A percentile compares a stretch with the other conserved stretches of the same genome.
phyloP scores from a whole-genome alignment of 2,797 vertebrate species.

The Jordanella pulchra region DNA sequence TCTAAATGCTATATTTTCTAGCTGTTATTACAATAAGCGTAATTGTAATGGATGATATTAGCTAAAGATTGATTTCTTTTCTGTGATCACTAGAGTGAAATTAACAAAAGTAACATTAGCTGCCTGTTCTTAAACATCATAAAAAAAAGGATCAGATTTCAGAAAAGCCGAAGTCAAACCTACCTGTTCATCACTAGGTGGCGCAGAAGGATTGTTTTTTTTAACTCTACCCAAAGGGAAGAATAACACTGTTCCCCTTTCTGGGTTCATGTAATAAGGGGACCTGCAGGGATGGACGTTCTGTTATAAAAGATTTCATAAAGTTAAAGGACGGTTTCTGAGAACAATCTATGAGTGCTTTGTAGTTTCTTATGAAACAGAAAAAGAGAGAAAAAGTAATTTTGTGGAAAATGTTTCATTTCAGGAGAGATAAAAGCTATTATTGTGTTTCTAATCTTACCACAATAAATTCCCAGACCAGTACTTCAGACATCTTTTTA shows the following conservation, averaged over 20 bases:
- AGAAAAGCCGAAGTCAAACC: not conserved
- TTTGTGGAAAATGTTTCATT: too few species aligned
- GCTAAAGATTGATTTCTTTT: not conserved
- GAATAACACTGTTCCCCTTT: too few species aligned
- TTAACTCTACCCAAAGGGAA: not conserved
- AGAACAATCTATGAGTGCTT: not conserved
- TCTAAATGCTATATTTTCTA: not conserved
- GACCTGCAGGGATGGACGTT: not conserved
- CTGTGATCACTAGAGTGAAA: not conserved
- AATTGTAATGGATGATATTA: not conserved
- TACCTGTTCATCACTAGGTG: not conserved
- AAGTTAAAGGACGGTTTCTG: too few species aligned
- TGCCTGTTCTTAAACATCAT: not conserved
- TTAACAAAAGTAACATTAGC: not conserved
- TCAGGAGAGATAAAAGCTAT: too few species aligned
- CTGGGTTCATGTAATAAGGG: not conserved
- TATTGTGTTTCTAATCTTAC: too few species aligned
- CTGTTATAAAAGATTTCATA: not conserved
- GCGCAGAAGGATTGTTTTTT: conserved; percentile 11
- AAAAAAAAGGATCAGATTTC: not conserved
- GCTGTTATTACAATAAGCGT: not conserved
- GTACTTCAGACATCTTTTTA: too few species aligned
- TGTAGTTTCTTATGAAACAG: not conserved
- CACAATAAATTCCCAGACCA: too few species aligned
- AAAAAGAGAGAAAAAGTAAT: too few species aligned